Evolutionary conservation across 2,888 invertebrate genomes (phyloP).

Genomic region (Dicroscelio sp.): DNA sequence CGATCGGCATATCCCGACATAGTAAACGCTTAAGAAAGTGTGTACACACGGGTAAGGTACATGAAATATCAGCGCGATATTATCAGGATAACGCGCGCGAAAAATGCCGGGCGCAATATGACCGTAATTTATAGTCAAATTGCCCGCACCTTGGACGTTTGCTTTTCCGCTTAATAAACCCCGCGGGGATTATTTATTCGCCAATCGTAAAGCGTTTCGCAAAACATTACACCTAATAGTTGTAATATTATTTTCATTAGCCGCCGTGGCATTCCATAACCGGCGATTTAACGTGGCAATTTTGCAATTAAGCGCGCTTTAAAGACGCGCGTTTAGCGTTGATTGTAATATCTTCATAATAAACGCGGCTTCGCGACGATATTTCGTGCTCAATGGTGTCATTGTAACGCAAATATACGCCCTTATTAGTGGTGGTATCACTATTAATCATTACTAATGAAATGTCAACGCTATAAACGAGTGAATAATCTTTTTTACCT

Average conservation of each 20-base stretch:
- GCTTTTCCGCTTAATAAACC: constrained; percentile 61
- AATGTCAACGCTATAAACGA: constrained; percentile 70
- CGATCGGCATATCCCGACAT: constrained; percentile 69
- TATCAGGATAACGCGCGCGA: constrained; percentile 38
- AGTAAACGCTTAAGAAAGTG: constrained; percentile 68
- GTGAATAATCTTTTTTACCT: constrained; percentile 75
- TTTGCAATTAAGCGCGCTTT: constrained; percentile 27
- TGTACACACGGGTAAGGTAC: constrained; percentile 58
- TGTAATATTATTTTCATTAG: constrained; percentile 61
- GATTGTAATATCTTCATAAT: constrained; percentile 67
- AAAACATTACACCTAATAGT: constrained; percentile 32
- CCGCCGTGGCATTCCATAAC: constrained; percentile 12
- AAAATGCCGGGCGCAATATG: constrained; percentile 45
- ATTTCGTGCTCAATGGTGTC: constrained; percentile 48
- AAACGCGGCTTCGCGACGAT: constrained; percentile 15
- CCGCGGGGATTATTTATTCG: constrained; percentile 37
- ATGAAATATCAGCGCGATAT: constrained; percentile 74
- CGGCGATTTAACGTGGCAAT: constrained; percentile 49
- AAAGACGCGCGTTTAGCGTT: constrained; percentile 42
- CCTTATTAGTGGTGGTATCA: constrained; percentile 57
- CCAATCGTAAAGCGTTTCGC: constrained; percentile 21
- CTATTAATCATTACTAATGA: constrained; percentile 78
- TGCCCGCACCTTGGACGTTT: constrained; percentile 46
- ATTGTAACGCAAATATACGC: constrained; percentile 38
- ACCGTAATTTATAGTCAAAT: constrained; percentile 51